Base-by-base conservation (phyloP, 2,113 vertebrate genomes). In the Ovis aries region DNA sequence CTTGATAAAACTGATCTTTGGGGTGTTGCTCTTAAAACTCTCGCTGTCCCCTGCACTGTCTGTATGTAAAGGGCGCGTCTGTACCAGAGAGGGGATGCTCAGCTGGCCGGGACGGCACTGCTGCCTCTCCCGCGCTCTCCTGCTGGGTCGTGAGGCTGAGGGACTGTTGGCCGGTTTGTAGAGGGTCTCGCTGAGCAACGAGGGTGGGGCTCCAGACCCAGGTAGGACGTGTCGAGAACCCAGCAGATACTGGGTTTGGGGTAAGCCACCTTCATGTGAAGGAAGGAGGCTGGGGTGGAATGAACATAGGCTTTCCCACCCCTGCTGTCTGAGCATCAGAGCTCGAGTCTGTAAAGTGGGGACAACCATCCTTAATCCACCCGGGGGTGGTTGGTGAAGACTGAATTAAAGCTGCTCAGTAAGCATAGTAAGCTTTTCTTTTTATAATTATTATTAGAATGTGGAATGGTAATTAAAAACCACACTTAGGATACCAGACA, bases 91-190 rank as follows among this genome's bases (percentile, higher is more conserved):
- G 31, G 9, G 36, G 36, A 13, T 0, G 10, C 36, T 21, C 21
- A 3, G 0, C 60, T 7, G 27, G 55, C 19, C 6, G 0, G 14
- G 27, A 1, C 1, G 0, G 4, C 21, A 0, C 13, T 0, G 6
- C 23, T 77, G 1, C 11, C 59, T 33, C 16, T 7, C 80, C 52
- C 1, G 0, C 6, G 0, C n/a, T 45, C 43, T 15, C 50, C 43
- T 31, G 10, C 62, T 19, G 23, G 15, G 23, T 25, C 6, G 0
- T 23, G 1, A 1, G 52, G 2, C 4, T 8, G 40, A 14, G 17
- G 43, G 55, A 31, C 85, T 55, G 13, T 29, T 27, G 17, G 59
- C 16, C 1, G 1, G 14, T n/a, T 15, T 15, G 10, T 60, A 3
- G 53, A 57, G 50, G 10, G 40, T 57, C 55, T 67, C 5, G 1